Percentiles rank a stretch among this genome's conserved stretches.
Evolutionary conservation across 2,113 vertebrate genomes (phyloP).

Genomic region (Chamaetylas fuelleborni): DNA sequence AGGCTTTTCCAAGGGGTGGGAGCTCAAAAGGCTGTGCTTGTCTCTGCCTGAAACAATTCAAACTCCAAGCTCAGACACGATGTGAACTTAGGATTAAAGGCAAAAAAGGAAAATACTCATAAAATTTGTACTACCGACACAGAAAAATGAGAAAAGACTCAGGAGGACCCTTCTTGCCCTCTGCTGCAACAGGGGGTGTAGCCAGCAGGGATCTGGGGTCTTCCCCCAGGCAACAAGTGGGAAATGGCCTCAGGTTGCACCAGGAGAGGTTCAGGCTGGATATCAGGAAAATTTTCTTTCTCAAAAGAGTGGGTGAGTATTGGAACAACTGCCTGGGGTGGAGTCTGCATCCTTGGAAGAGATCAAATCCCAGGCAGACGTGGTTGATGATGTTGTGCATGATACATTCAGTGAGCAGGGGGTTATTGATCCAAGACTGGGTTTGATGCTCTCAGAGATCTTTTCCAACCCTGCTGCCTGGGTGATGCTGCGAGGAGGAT

Average conservation of each 20-base stretch:
- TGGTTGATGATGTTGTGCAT: rapidly evolving
- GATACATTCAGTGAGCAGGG: neutral
- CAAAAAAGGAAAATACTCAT: neutral
- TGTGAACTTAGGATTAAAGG: neutral
- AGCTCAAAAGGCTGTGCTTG: neutral
- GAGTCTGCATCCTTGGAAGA: neutral
- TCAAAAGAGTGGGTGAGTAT: neutral
- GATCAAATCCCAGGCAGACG: neutral
- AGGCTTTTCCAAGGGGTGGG: neutral
- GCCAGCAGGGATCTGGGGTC: neutral
- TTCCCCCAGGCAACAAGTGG: neutral
- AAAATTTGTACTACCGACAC: neutral
- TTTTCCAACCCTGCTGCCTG: neutral
- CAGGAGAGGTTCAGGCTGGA: neutral
- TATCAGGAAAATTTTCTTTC: neutral
- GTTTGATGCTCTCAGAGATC: neutral
- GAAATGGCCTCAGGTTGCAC: neutral
- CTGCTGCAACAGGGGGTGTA: neutral
- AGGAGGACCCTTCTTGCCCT: neutral
- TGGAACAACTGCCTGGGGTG: neutral
- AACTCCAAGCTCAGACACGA: neutral
- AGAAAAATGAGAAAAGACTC: neutral
- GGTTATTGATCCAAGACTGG: too few relatives aligned
- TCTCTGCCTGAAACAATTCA: neutral
- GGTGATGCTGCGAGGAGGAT: neutral